These are phyloP conservation scores for Drosophila macrospina DNA, from an alignment of 2,888 invertebrate genomes.

Conservation along the genomic window DNA sequence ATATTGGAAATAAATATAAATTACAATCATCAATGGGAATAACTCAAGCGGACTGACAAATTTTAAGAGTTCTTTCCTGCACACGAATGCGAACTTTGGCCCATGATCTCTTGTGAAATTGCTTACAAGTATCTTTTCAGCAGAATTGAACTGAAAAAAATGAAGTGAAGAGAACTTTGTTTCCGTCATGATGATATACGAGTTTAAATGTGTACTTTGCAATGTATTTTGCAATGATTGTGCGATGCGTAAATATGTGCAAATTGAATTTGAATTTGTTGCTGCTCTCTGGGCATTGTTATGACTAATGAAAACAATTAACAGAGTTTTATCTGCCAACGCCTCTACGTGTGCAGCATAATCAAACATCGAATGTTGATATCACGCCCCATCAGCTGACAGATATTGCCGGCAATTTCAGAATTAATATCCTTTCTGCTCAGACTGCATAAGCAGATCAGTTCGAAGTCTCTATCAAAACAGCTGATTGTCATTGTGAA, in stretches of 20 bases:
- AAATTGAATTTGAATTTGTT: slow-evolving; percentile 32
- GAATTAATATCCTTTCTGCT: slow-evolving; percentile 38
- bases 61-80: neutral
- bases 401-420: slow-evolving; percentile 43
- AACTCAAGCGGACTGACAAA: neutral
- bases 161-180: slow-evolving; percentile 19
- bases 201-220: neutral
- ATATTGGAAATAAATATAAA: too few relatives aligned
- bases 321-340: slow-evolving; percentile 59
- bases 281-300: slow-evolving; percentile 28
- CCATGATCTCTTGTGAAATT: slow-evolving; percentile 33
- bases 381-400: slow-evolving; percentile 33
- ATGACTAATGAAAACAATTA: slow-evolving; percentile 76
- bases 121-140: slow-evolving; percentile 15
- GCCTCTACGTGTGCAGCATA: slow-evolving; percentile 65
- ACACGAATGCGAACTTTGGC: slow-evolving; percentile 32
- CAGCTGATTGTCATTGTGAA: slow-evolving; percentile 24
- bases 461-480: neutral
- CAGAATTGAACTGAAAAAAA: slow-evolving; percentile 3
- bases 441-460: slow-evolving; percentile 37
- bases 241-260: slow-evolving; percentile 47
- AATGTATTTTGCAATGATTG: slow-evolving; percentile 2
- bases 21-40: too few relatives aligned
- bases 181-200: slow-evolving; percentile 40
- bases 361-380: slow-evolving; percentile 22